phyloP scores from a whole-genome alignment of 2,797 vertebrate genomes.

The Rhincodon typus region DNA sequence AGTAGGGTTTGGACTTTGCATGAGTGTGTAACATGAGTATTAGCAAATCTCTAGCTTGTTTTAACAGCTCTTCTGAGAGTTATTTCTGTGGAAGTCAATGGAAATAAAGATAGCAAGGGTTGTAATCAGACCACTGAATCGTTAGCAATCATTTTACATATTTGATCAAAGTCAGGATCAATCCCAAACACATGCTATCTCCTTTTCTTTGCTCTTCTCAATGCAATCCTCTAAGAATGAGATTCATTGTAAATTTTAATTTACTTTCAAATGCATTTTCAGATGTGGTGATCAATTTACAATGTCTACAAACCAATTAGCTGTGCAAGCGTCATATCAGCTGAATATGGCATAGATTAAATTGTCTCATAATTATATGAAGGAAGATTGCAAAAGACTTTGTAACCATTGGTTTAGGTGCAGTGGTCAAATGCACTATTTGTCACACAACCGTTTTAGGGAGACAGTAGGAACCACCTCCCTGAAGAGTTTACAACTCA shows the following conservation, averaged over 20 bases:
- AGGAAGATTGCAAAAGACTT: background rate
- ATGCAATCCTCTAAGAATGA: background rate
- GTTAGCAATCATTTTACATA: too few species aligned
- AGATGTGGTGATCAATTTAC: background rate
- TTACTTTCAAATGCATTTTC: slow-evolving; percentile 9
- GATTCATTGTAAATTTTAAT: background rate
- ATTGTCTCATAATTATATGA: background rate
- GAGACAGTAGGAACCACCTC: background rate
- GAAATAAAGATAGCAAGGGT: background rate
- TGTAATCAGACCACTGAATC: background rate
- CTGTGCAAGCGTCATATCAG: background rate
- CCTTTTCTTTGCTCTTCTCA: background rate
- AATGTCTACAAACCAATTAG: background rate
- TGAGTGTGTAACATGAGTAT: background rate
- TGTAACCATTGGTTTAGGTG: background rate
- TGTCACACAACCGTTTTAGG: background rate
- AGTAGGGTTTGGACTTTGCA: background rate
- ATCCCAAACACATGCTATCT: background rate
- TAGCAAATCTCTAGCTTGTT: background rate
- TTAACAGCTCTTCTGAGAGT: background rate
- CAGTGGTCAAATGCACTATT: background rate
- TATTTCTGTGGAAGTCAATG: background rate
- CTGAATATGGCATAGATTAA: background rate
- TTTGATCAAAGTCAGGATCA: background rate
- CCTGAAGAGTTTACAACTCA: background rate